Percentiles rank a stretch among this genome's conserved stretches.
Evolutionary conservation across 35 echinoderm and acorn worm species (phyloP).

Genomic region (Stichopus chloronotus): DNA sequence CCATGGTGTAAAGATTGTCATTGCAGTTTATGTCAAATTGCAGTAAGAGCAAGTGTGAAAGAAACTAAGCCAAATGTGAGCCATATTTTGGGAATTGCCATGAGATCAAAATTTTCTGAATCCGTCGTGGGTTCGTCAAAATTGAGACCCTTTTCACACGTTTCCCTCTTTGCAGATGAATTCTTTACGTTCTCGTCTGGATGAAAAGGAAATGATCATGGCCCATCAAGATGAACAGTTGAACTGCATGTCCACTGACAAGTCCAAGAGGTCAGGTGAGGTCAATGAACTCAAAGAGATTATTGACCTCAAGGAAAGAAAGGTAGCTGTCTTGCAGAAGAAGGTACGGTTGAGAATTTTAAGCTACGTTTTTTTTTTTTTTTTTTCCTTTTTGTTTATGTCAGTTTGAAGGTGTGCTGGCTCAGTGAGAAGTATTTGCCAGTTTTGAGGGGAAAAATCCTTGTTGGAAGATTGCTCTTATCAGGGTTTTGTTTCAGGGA

Average conservation of each 20-base stretch:
- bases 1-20: no score
- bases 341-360: conserved; percentile 68
- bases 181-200: conserved; percentile 80
- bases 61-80: no score
- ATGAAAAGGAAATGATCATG: conserved; percentile 84
- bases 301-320: conserved; percentile 84
- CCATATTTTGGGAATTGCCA: background rate
- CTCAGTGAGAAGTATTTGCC: no score
- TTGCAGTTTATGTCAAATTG: no score
- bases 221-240: conserved; percentile 73
- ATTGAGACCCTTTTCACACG: background rate
- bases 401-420: background rate
- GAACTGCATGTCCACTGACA: conserved; percentile 68
- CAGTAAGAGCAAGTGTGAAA: no score
- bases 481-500: no score
- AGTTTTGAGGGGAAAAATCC: no score
- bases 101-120: background rate
- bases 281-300: conserved; percentile 84
- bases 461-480: no score
- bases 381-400: background rate
- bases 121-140: background rate
- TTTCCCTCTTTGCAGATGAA: conserved; percentile 69
- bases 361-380: background rate
- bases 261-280: conserved; percentile 81
- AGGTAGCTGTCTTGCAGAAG: conserved; percentile 77